These are phyloP conservation scores for Gibbula magus DNA, from an alignment of 2,888 invertebrate species.

Conservation along the genomic window DNA sequence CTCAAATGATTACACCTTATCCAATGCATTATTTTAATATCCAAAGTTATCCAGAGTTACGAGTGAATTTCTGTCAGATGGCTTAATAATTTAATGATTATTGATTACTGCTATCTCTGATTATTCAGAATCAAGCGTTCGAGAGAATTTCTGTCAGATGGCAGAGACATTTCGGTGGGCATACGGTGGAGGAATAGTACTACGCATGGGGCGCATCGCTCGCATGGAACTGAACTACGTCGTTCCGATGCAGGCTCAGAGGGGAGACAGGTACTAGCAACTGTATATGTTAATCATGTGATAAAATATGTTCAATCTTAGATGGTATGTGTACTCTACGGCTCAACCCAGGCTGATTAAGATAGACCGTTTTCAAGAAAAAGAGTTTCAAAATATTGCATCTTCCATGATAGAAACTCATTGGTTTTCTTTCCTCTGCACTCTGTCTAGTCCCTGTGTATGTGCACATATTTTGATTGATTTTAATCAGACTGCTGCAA, in stretches of 20 bases:
- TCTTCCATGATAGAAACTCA: too few species aligned
- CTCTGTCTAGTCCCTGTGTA: neutral
- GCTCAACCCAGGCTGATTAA: neutral
- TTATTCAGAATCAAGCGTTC: neutral
- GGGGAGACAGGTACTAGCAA: conserved; percentile 79
- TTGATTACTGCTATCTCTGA: too few species aligned
- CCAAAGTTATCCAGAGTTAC: too few species aligned
- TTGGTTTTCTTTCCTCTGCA: neutral
- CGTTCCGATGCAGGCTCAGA: conserved; percentile 83
- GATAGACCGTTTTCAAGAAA: too few species aligned
- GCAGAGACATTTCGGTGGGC: conserved; percentile 69
- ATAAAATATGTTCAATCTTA: neutral
- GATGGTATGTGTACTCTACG: neutral
- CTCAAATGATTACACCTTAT: too few species aligned
- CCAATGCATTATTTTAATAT: too few species aligned
- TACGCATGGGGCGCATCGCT: conserved; percentile 89
- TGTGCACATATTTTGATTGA: neutral
- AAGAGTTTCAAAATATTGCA: too few species aligned
- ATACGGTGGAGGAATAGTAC: conserved; percentile 88
- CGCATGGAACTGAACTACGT: conserved; percentile 96
- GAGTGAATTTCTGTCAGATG: too few species aligned
- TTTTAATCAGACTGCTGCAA: too few species aligned
- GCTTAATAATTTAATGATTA: too few species aligned
- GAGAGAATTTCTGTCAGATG: conserved; percentile 10
- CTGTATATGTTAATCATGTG: neutral